These are phyloP conservation scores for Xenopus petersii DNA, from an alignment of 2,797 vertebrate genomes.

Conservation along the genomic window DNA sequence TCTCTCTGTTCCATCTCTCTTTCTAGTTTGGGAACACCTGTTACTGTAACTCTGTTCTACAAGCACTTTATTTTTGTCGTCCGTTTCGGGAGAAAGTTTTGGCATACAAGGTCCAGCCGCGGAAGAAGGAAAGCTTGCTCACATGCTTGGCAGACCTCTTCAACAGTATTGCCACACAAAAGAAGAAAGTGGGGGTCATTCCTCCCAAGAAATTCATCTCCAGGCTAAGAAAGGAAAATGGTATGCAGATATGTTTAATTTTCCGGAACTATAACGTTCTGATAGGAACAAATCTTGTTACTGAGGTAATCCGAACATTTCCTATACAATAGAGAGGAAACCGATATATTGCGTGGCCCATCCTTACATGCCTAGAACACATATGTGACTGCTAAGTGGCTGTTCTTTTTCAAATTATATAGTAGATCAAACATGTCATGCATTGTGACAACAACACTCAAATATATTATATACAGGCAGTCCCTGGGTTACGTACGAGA, in stretches of 20 bases:
- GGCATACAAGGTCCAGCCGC: slow-evolving; percentile 88
- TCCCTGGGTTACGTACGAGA: no score
- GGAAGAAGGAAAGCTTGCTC: slow-evolving; percentile 86
- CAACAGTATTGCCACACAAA: slow-evolving; percentile 90
- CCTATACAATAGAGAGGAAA: background rate
- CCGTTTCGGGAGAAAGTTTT: slow-evolving; percentile 89
- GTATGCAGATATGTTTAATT: slow-evolving; percentile 55
- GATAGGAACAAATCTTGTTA: no score
- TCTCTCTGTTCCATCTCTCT: slow-evolving; percentile 15
- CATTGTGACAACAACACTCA: no score
- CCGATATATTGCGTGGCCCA: no score
- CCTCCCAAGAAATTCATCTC: slow-evolving; percentile 93
- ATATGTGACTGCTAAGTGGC: no score
- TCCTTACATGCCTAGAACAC: no score
- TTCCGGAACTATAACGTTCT: no score
- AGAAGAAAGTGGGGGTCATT: slow-evolving; percentile 93
- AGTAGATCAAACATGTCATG: no score
- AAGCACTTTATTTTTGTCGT: slow-evolving; percentile 89
- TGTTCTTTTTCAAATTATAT: no score
- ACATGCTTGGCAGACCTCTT: slow-evolving; percentile 89
- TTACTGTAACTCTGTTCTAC: slow-evolving; percentile 92
- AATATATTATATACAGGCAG: no score
- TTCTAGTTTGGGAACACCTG: slow-evolving; percentile 89
- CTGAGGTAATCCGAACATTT: background rate
- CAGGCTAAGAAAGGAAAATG: slow-evolving; percentile 86